phyloP scores from a whole-genome alignment of 2,113 vertebrate genomes.

The Panurus biarmicus region DNA sequence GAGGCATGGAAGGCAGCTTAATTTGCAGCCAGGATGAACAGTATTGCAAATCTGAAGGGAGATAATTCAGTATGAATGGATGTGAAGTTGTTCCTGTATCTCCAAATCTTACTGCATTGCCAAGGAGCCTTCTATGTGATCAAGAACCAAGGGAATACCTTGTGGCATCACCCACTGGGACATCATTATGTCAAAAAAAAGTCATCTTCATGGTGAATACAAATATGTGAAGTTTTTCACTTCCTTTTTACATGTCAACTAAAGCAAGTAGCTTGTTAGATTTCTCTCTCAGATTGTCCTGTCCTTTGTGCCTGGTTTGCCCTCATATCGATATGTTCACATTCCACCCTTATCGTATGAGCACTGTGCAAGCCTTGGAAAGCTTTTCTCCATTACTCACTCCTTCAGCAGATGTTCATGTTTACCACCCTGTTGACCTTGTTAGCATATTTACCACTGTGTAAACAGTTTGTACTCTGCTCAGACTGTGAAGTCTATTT shows the following conservation, averaged over 20 bases:
- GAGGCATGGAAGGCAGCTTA: background rate
- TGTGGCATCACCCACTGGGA: rapidly evolving
- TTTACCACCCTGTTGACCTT: constrained; percentile 5
- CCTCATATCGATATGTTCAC: background rate
- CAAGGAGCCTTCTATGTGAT: background rate
- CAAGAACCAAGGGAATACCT: background rate
- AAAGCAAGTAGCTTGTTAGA: background rate
- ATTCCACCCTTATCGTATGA: background rate
- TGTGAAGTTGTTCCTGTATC: background rate
- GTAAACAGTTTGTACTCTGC: background rate
- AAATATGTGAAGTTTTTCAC: background rate
- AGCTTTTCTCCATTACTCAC: background rate
- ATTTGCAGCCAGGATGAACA: background rate
- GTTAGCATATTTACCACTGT: background rate
- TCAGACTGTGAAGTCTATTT: background rate
- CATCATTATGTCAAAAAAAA: background rate
- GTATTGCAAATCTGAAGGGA: background rate
- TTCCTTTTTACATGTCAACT: background rate
- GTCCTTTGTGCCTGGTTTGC: background rate
- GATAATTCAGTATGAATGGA: background rate
- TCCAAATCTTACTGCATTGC: background rate
- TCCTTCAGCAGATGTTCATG: background rate
- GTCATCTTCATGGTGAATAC: background rate
- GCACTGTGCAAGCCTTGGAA: background rate
- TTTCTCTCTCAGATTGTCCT: background rate